phyloP scores from a whole-genome alignment of 2,888 invertebrate genomes.

The Dorcus hopei region DNA sequence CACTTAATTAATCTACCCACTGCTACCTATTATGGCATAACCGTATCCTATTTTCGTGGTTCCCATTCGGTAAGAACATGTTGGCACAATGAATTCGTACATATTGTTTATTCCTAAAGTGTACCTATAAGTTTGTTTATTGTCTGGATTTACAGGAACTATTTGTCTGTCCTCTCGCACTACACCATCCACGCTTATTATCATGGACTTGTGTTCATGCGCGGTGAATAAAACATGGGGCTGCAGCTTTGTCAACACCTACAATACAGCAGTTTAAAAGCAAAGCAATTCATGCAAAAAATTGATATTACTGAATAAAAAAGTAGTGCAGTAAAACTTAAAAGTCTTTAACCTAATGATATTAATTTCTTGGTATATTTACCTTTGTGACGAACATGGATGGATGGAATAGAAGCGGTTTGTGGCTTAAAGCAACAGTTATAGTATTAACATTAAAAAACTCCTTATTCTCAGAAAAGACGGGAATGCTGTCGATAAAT shows the following conservation, averaged over 20 bases:
- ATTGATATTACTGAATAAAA: no score
- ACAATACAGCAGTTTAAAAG: constrained; percentile 23
- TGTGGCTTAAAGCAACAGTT: constrained; percentile 70
- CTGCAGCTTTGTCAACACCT: constrained; percentile 62
- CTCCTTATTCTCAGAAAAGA: constrained; percentile 49
- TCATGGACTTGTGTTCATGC: constrained; percentile 66
- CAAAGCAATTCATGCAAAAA: not conserved
- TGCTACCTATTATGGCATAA: constrained; percentile 69
- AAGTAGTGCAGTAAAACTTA: no score
- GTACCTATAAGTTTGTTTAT: constrained; percentile 48
- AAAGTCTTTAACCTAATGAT: not conserved
- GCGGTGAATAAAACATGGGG: constrained; percentile 71
- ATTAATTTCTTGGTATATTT: constrained; percentile 14
- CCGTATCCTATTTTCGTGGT: constrained; percentile 83
- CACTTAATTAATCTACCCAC: constrained; percentile 29
- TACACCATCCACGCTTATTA: constrained; percentile 47
- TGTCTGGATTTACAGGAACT: constrained; percentile 34
- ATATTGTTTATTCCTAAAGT: constrained; percentile 50
- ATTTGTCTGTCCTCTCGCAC: constrained; percentile 39
- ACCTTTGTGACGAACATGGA: constrained; percentile 55
- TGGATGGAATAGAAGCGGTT: constrained; percentile 61
- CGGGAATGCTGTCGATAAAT: constrained; percentile 63
- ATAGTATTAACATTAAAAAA: constrained; percentile 49
- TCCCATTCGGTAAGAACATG: constrained; percentile 97
- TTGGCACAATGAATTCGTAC: constrained; percentile 84